phyloP scores from a whole-genome alignment of 2,113 vertebrate species.

The Chascanopsetta lugubris region DNA sequence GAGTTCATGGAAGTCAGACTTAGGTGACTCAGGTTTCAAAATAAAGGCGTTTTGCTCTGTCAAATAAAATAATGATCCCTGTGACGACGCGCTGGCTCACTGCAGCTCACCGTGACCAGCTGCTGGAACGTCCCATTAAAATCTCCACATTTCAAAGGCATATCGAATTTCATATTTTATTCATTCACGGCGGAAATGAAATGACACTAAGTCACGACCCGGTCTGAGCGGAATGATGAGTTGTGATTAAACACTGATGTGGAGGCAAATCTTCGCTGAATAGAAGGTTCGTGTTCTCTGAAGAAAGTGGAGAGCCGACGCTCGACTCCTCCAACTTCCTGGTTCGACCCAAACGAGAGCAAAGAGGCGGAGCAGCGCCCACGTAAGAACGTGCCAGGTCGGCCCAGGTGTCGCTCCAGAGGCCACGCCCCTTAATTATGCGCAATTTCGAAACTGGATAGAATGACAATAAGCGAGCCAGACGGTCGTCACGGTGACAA shows the following conservation, averaged over 20 bases:
- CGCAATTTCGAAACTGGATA: too few relatives aligned
- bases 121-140: conserved; percentile 60
- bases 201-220: conserved; percentile 42
- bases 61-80: conserved; percentile 30
- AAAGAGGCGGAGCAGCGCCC: too few relatives aligned
- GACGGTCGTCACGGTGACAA: too few relatives aligned
- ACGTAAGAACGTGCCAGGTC: too few relatives aligned
- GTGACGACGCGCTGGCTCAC: conserved; percentile 9
- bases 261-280: not conserved
- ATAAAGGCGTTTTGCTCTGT: conserved; percentile 18
- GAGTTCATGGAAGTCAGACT: not conserved
- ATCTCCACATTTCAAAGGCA: conserved; percentile 52
- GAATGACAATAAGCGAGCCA: too few relatives aligned
- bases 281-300: conserved; percentile 3
- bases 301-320: conserved; percentile 14
- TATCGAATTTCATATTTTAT: conserved; percentile 55
- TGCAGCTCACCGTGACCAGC: conserved; percentile 29
- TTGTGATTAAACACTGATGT: conserved; percentile 55
- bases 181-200: conserved; percentile 52
- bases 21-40: not conserved
- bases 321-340: too few relatives aligned
- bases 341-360: too few relatives aligned
- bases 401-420: too few relatives aligned
- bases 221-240: conserved; percentile 48
- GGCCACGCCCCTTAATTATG: too few relatives aligned